Evolutionary conservation across 2,888 invertebrate species (phyloP).

Genomic region (Phortica okadai): DNA sequence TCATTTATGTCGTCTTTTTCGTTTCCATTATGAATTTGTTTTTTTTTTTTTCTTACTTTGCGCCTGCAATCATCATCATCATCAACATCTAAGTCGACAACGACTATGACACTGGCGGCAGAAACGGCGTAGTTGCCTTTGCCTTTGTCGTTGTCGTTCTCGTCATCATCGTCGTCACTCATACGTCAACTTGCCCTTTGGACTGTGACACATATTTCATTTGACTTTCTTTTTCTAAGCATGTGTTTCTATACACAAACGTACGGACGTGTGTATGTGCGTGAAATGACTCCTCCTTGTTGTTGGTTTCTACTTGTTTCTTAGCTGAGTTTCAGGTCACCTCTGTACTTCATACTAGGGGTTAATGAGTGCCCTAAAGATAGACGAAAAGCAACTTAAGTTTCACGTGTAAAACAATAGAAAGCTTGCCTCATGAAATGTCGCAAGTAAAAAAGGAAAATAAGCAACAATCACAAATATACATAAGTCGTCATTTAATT

Average conservation of each 20-base stretch:
- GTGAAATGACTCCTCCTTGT: neutral
- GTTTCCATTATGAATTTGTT: no score
- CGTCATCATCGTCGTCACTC: constrained; percentile 16
- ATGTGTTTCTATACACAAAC: neutral
- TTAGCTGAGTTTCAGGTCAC: neutral
- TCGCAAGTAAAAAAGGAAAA: no score
- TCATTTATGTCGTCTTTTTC: no score
- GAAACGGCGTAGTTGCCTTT: neutral
- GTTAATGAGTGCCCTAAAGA: constrained; percentile 6
- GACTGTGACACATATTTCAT: constrained; percentile 18
- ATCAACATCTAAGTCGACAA: neutral
- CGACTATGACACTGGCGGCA: neutral
- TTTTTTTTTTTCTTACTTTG: no score
- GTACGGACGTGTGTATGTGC: neutral
- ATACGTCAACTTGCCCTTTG: constrained; percentile 30
- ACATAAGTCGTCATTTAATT: no score
- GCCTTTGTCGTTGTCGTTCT: neutral
- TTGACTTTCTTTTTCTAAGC: neutral
- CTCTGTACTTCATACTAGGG: neutral
- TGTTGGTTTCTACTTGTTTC: no score
- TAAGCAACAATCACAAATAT: no score
- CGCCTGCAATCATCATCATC: neutral
- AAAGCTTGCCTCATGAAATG: no score
- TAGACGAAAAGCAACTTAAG: no score
- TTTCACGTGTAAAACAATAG: no score